Conservation (phyloP, 1,140 invertebrate genomes). For the Polypedilum vanderplanki region DNA sequence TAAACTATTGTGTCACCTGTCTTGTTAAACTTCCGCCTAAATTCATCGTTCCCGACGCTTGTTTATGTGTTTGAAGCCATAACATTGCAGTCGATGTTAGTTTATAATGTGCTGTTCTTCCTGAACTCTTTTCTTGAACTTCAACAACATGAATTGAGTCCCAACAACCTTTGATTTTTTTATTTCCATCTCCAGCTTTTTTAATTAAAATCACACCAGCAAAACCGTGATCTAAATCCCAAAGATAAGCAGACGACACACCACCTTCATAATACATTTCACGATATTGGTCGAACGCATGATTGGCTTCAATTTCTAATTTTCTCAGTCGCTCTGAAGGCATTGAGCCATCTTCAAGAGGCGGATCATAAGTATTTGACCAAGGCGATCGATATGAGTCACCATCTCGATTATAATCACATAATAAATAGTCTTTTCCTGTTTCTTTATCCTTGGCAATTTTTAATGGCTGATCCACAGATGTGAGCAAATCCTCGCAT, state of each 20-base stretch:
- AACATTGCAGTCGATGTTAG: slow-evolving; percentile 98
- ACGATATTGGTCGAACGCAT: slow-evolving; percentile 96
- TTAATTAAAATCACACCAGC: slow-evolving; percentile 98
- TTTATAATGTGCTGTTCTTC: slow-evolving; percentile 95
- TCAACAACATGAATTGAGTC: slow-evolving; percentile 99
- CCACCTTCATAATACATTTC: slow-evolving; percentile 99
- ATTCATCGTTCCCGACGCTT: slow-evolving; percentile 96
- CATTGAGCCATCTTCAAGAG: slow-evolving; percentile 96
- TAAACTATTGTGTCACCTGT: slow-evolving; percentile 56
- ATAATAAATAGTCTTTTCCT: slow-evolving; percentile 95
- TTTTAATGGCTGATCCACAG: slow-evolving; percentile 97
- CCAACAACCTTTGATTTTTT: slow-evolving; percentile 98
- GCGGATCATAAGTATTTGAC: slow-evolving; percentile 98
- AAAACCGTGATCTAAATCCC: slow-evolving; percentile 99
- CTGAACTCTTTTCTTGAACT: slow-evolving; percentile 91
- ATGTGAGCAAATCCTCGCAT: slow-evolving; percentile 94
- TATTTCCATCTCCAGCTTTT: slow-evolving; percentile 91
- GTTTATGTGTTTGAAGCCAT: slow-evolving; percentile 97
- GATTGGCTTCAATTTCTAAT: slow-evolving; percentile 95
- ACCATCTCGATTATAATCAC: slow-evolving; percentile 98
- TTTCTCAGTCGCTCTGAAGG: slow-evolving; percentile 93
- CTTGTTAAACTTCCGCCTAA: slow-evolving; percentile 94
- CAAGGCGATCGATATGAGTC: slow-evolving; percentile 99
- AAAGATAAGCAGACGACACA: slow-evolving; percentile 97
- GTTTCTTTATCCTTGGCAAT: slow-evolving; percentile 90